Conservation (phyloP, 2,797 vertebrate genomes). For the Holocentrus rufus region DNA sequence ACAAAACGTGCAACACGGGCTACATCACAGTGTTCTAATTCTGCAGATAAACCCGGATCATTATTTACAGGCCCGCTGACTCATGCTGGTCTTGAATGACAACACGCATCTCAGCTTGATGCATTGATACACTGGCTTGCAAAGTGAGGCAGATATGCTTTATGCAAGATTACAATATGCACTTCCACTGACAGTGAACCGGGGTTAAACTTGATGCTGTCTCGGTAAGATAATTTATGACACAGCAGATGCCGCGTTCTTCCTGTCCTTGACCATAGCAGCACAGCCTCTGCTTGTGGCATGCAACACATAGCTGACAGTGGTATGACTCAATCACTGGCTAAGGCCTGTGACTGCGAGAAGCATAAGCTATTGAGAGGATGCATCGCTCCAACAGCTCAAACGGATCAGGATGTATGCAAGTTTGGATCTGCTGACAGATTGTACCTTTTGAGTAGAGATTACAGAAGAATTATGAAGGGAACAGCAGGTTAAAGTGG, state of each 20-base stretch:
- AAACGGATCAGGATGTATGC: background rate
- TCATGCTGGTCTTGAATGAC: background rate
- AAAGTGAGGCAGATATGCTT: background rate
- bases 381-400: slow-evolving; percentile 14
- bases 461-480: slow-evolving; percentile 8
- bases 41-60: no score
- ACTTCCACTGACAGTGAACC: background rate
- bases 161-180: slow-evolving; percentile 13
- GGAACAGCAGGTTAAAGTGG: slow-evolving; percentile 12
- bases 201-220: slow-evolving; percentile 9
- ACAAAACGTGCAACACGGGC: no score
- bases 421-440: background rate
- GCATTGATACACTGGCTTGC: background rate
- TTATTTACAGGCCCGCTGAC: slow-evolving; percentile 5
- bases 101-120: background rate
- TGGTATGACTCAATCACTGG: background rate
- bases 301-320: background rate
- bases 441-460: background rate
- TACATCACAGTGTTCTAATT: no score
- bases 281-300: background rate
- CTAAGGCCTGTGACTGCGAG: background rate
- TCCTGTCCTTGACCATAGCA: slow-evolving; percentile 8
- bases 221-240: slow-evolving; percentile 35
- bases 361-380: slow-evolving; percentile 10
- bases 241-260: slow-evolving; percentile 13